Conservation (phyloP, 2,888 invertebrate species). For the Scrobipalpa costella region DNA sequence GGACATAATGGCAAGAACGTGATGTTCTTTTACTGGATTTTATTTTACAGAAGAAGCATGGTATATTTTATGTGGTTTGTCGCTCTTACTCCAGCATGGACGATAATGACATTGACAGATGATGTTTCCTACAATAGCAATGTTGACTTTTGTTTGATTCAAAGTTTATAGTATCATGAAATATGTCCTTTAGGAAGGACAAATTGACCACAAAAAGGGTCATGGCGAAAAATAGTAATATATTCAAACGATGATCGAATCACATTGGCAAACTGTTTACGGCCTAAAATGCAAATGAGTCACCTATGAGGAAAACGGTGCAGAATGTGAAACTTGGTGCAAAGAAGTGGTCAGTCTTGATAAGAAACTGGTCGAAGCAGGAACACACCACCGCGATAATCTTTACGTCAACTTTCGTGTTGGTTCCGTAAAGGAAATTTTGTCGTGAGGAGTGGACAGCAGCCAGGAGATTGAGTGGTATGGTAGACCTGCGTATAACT, state of each 20-base stretch:
- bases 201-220: not conserved
- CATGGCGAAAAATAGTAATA: not conserved
- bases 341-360: not conserved
- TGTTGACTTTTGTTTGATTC: not conserved
- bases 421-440: not conserved
- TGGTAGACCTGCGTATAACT: too few relatives aligned
- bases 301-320: slow-evolving; percentile 5
- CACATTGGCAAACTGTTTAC: not conserved
- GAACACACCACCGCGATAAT: slow-evolving; percentile 1
- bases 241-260: not conserved
- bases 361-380: slow-evolving; percentile 12
- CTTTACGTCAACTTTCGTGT: not conserved
- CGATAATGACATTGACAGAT: too few relatives aligned
- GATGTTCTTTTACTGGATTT: too few relatives aligned
- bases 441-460: too few relatives aligned
- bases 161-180: not conserved
- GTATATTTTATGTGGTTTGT: too few relatives aligned
- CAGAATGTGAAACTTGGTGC: slow-evolving; percentile 8
- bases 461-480: too few relatives aligned
- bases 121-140: not conserved
- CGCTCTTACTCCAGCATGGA: too few relatives aligned
- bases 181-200: not conserved
- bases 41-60: too few relatives aligned
- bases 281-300: slow-evolving; percentile 1
- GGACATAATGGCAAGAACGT: too few relatives aligned